Conservation (phyloP, 1,140 invertebrate genomes). For the Lordiphosa collinella region DNA sequence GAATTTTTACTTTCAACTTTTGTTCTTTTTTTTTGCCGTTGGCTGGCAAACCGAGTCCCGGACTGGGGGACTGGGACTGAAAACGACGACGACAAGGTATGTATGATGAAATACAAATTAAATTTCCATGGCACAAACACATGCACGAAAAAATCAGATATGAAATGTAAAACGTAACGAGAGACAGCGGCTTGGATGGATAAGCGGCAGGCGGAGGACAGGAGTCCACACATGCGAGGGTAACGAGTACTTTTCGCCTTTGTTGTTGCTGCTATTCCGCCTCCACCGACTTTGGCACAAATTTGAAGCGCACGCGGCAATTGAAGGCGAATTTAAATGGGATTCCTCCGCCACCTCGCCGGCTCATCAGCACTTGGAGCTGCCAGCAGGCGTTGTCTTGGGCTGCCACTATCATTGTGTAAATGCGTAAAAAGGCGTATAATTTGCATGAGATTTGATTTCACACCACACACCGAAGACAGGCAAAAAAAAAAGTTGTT, state of each 20-base stretch:
- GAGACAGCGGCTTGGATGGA: constrained; percentile 2
- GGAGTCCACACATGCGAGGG: constrained; percentile 5
- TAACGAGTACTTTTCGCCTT: constrained; percentile 3
- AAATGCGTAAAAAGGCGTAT: constrained; percentile 75
- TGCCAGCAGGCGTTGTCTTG: neutral
- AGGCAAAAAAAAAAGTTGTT: constrained; percentile 25
- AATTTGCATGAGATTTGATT: constrained; percentile 76
- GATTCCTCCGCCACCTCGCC: neutral
- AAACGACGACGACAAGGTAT: constrained; percentile 21
- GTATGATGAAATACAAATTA: constrained; percentile 77
- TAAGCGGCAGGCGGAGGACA: neutral
- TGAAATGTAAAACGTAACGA: constrained; percentile 68
- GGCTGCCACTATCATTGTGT: constrained; percentile 38
- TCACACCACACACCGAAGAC: constrained; percentile 40
- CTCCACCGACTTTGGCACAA: constrained; percentile 9
- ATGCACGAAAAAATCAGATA: constrained; percentile 65
- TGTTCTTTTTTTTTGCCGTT: constrained; percentile 21
- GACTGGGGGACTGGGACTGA: constrained; percentile 23
- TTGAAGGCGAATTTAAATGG: constrained; percentile 65
- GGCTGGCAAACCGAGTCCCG: constrained; percentile 12
- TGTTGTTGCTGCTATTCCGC: constrained; percentile 1
- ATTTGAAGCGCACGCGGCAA: constrained; percentile 40
- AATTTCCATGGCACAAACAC: constrained; percentile 53
- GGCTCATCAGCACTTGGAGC: constrained; percentile 37
- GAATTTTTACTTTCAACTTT: constrained; percentile 47